Conservation (phyloP, 2,113 vertebrate species). For the Steatornis caripensis region DNA sequence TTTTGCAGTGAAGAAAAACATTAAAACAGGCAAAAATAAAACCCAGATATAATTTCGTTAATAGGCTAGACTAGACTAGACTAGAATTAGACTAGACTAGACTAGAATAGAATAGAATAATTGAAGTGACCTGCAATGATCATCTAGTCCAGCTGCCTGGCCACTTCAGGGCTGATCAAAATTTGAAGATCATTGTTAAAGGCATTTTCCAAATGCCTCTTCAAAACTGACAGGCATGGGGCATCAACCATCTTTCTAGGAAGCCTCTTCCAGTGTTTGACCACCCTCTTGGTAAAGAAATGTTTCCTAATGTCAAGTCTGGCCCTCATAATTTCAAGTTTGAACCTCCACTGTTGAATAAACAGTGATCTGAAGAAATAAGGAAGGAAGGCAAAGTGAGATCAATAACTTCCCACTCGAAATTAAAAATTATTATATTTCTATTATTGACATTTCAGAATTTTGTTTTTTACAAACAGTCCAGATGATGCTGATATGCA, state of each 20-base stretch:
- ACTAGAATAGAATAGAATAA: background rate
- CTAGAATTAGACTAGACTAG: background rate
- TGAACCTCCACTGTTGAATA: background rate
- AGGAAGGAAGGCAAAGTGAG: background rate
- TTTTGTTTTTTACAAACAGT: background rate
- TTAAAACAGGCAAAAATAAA: background rate
- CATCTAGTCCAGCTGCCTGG: background rate
- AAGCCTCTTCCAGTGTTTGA: background rate
- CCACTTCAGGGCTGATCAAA: background rate
- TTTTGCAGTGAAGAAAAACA: background rate
- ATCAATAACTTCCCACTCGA: background rate
- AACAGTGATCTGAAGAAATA: background rate
- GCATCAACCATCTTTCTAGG: background rate
- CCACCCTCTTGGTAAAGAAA: background rate
- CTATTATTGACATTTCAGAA: background rate
- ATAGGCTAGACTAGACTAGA: background rate
- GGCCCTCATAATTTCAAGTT: background rate
- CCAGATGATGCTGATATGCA: background rate
- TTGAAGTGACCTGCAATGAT: background rate
- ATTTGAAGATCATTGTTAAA: background rate
- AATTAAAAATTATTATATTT: background rate
- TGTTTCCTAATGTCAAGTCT: background rate
- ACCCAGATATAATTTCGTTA: background rate
- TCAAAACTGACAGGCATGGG: background rate
- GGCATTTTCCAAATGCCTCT: background rate